These are phyloP conservation scores for Zaprionus capensis DNA, from an alignment of 1,140 invertebrate genomes.

Conservation along the genomic window DNA sequence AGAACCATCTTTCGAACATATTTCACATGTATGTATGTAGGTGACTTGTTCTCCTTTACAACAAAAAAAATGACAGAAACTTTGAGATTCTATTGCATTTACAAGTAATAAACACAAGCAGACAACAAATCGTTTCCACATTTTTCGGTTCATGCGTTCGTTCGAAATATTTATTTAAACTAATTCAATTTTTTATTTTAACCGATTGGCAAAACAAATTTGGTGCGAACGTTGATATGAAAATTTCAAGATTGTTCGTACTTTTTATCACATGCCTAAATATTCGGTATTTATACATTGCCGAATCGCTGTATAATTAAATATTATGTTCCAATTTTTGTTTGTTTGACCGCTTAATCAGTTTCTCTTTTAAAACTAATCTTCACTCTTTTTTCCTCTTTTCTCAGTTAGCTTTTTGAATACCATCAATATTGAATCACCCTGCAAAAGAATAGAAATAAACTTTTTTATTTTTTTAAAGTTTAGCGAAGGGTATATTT, in stretches of 20 bases:
- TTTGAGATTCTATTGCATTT: not conserved
- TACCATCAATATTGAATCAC: too few species aligned
- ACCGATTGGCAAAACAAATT: not conserved
- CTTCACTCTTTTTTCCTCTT: too few species aligned
- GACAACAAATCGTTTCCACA: not conserved
- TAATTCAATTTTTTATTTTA: too few species aligned
- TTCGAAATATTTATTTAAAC: not conserved
- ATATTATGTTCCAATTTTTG: too few species aligned
- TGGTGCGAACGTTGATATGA: not conserved
- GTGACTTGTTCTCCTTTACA: not conserved
- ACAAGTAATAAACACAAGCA: not conserved
- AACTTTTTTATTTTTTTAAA: too few species aligned
- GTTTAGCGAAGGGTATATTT: too few species aligned
- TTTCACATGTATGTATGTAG: not conserved
- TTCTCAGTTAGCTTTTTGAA: too few species aligned
- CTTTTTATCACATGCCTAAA: not conserved
- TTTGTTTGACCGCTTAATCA: too few species aligned
- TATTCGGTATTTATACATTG: too few species aligned
- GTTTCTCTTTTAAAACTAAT: too few species aligned
- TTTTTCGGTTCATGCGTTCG: not conserved
- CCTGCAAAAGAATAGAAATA: too few species aligned
- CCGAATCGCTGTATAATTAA: too few species aligned
- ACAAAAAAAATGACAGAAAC: not conserved
- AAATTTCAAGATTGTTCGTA: not conserved
- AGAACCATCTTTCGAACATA: rapidly evolving